Percentiles rank a stretch among this genome's conserved stretches.
Evolutionary conservation across 2,797 vertebrate genomes (phyloP).

Genomic region (Bradypodion pumilum): DNA sequence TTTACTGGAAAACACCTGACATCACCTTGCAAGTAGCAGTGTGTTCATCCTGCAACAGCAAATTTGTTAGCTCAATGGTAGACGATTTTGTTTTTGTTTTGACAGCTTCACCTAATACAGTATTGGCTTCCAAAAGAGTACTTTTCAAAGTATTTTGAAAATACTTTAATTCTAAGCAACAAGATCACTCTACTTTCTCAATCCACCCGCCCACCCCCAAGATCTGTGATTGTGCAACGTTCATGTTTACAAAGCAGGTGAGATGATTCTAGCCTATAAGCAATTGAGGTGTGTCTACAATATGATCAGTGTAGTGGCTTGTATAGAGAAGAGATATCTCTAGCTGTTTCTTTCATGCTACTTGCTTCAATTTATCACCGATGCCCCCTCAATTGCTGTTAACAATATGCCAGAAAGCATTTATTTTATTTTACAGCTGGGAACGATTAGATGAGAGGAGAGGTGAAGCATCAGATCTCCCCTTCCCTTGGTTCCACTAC

Average conservation of each 20-base stretch:
- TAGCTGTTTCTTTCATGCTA: not conserved
- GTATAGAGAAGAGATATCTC: too few relatives aligned
- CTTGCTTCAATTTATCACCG: too few relatives aligned
- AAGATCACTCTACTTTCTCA: not conserved
- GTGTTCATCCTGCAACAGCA: not conserved
- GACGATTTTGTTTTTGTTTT: not conserved
- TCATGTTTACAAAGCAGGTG: not conserved
- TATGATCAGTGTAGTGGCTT: not conserved
- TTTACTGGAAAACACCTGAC: not conserved
- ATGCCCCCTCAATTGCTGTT: not conserved
- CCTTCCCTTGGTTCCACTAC: not conserved
- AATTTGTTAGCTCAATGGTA: not conserved
- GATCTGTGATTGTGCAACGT: not conserved
- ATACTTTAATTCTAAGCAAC: not conserved
- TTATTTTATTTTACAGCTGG: not conserved
- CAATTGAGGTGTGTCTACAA: not conserved
- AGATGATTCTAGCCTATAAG: not conserved
- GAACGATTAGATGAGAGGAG: not conserved
- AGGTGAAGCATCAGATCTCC: not conserved
- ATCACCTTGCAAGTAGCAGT: not conserved
- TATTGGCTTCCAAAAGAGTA: not conserved
- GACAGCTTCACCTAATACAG: rapidly evolving
- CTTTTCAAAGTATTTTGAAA: not conserved
- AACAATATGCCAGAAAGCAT: not conserved
- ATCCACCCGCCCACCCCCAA: not conserved